A percentile compares a stretch with the other conserved stretches of the same genome.
These are phyloP conservation scores for Macrotrachela quadricornifera DNA, from an alignment of 1,140 invertebrate genomes.

Conservation along the genomic window DNA sequence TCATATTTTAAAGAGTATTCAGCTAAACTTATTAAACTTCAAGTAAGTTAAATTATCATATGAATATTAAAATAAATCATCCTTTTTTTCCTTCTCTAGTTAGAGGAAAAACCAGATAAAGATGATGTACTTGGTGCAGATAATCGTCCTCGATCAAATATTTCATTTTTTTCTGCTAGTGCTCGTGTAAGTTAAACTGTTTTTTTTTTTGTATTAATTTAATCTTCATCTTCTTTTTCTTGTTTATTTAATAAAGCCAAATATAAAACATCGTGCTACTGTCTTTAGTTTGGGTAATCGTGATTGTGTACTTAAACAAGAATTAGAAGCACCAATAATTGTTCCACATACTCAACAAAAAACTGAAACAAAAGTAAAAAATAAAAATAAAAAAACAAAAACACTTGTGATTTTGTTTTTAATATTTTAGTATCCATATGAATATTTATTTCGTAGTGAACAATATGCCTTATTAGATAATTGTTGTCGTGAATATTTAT, in stretches of 20 bases:
- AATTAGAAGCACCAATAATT: conserved; percentile 79
- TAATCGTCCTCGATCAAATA: conserved; percentile 41
- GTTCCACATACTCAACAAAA: conserved; percentile 84
- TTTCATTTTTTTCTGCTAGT: conserved; percentile 8
- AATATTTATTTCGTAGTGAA: conserved; percentile 77
- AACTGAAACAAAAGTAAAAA: conserved; percentile 46
- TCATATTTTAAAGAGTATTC: conserved; percentile 96
- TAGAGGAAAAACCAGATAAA: conserved; percentile 40
- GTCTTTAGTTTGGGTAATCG: conserved; percentile 58
- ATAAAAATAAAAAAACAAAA: background rate
- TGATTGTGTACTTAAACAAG: conserved; percentile 56
- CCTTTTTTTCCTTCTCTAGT: conserved; percentile 25
- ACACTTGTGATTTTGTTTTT: background rate
- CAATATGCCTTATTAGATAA: conserved; percentile 96
- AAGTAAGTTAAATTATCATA: conserved; percentile 30
- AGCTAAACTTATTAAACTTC: conserved; percentile 55
- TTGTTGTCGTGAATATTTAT: conserved; percentile 84
- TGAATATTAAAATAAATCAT: background rate
- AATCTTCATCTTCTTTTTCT: conserved; percentile 15
- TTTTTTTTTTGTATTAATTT: background rate
- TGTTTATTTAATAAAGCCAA: conserved; percentile 31
- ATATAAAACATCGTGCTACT: conserved; percentile 36
- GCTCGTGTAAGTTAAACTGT: background rate
- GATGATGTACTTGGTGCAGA: conserved; percentile 90
- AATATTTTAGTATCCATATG: conserved; percentile 60